Evolutionary conservation across 23 tunicate species (phyloP), one percentile per base, ranked within the genome.

Genomic region (Trididemnum miniatum): DNA sequence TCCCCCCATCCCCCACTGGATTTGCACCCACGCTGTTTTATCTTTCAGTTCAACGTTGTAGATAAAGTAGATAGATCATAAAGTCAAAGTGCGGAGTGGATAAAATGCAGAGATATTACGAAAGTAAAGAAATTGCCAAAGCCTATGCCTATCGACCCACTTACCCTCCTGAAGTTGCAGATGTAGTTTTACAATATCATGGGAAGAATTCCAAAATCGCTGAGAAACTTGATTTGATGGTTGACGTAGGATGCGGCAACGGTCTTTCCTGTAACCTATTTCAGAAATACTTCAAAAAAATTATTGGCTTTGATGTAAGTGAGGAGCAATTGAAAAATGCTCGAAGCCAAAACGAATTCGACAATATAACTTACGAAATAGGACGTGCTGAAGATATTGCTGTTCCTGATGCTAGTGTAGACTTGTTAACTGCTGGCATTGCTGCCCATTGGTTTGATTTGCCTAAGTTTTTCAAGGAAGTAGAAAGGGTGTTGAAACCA

Each of bases 391-490:
- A 90, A 44, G 7, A 73, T 15, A 32, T 90, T 40, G 83, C 86
- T 2, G 78, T 76, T 2, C 63, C 78, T 22, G 83, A 85, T 31
- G 34, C 64, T 0, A 40, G 90, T 23, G 91, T 80, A 0, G 96
- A 90, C 64, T 23, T 90, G 83, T n/a, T 90, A 23, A 71, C 83
- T 39, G 40, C 80, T 65, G 96, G 86, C 27, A 67, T 63, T 40
- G 89, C 96, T 0, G 72, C 80, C 26, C 96, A 90, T 72, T 90
- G 96, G 96, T 72, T 81, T 35, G 87, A 90, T 76, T 81, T 85
- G 36, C 73, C 84, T 0, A 73, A 80, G 35, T 90, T 90, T 54
- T 85, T 72, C 20, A 23, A 38, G 26, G 96, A 90, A 85, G 59
- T 71, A 23, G 34, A 36, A 72, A 66, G 96, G 0, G 96, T 90